These are phyloP conservation scores for Heteromormyrus szaboi DNA, from an alignment of 2,797 vertebrate species.

Conservation along the genomic window DNA sequence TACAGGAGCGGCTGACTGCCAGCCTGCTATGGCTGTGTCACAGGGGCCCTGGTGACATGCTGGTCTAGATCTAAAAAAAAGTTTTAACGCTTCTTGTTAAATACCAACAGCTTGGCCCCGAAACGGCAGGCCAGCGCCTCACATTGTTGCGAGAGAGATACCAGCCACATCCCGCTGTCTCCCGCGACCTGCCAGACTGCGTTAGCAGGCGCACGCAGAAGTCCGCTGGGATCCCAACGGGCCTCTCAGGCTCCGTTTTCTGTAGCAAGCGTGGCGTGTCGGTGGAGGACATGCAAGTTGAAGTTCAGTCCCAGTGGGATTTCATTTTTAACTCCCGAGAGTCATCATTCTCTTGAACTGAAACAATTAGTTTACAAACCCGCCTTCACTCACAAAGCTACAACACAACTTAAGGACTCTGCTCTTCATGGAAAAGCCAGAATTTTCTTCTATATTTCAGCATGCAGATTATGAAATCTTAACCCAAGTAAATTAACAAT, in stretches of 20 bases:
- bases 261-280: neutral
- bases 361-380: neutral
- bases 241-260: neutral
- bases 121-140: neutral
- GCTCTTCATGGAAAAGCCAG: neutral
- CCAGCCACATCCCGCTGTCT: neutral
- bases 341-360: neutral
- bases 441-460: neutral
- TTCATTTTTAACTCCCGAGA: neutral
- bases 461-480: neutral
- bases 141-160: neutral
- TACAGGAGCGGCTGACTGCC: neutral
- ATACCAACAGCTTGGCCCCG: neutral
- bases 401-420: neutral
- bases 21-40: neutral
- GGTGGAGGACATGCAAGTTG: neutral
- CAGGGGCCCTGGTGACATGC: neutral
- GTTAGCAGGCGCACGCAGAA: neutral
- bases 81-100: neutral
- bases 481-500: neutral
- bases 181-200: neutral
- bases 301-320: neutral
- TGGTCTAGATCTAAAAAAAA: constrained; percentile 14
- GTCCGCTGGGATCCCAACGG: neutral
- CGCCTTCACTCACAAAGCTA: neutral